phyloP scores from a whole-genome alignment of 2,113 vertebrate species.

The Hipposideros armiger region DNA sequence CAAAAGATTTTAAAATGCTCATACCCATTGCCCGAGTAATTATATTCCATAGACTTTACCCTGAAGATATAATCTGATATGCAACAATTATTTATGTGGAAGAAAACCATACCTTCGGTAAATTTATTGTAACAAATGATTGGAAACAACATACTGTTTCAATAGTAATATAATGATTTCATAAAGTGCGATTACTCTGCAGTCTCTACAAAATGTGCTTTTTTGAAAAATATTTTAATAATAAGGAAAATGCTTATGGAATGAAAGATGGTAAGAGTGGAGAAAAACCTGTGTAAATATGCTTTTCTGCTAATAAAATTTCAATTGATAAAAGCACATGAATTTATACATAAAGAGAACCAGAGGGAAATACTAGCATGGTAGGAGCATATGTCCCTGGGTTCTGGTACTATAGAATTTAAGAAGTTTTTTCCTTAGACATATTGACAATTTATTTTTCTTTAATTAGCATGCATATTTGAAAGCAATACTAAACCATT shows the following conservation, averaged over 20 bases:
- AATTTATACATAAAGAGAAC: not conserved
- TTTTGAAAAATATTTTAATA: not conserved
- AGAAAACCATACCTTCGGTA: not conserved
- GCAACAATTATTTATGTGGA: slow-evolving; percentile 1
- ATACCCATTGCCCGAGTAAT: slow-evolving; percentile 15
- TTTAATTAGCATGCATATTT: not conserved
- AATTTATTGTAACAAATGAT: slow-evolving; percentile 2
- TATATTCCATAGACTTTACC: slow-evolving; percentile 28
- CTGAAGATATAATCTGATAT: slow-evolving; percentile 53
- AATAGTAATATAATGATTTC: not conserved
- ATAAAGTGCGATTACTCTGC: not conserved
- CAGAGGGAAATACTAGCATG: not conserved
- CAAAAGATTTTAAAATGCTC: slow-evolving; percentile 3
- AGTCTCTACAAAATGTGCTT: not conserved
- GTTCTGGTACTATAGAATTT: not conserved
- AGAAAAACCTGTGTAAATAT: not conserved
- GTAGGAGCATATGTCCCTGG: not conserved
- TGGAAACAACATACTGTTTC: not conserved
- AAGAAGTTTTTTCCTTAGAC: not conserved
- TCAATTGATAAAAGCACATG: not conserved
- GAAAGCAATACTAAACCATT: not conserved
- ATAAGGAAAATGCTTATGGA: not conserved
- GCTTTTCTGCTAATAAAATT: not conserved
- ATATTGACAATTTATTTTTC: not conserved
- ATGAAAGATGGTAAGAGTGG: not conserved